Evolutionary conservation across 2,888 invertebrate genomes (phyloP), one percentile per base, ranked within the genome.

Genomic region (Mesochorus sp.): DNA sequence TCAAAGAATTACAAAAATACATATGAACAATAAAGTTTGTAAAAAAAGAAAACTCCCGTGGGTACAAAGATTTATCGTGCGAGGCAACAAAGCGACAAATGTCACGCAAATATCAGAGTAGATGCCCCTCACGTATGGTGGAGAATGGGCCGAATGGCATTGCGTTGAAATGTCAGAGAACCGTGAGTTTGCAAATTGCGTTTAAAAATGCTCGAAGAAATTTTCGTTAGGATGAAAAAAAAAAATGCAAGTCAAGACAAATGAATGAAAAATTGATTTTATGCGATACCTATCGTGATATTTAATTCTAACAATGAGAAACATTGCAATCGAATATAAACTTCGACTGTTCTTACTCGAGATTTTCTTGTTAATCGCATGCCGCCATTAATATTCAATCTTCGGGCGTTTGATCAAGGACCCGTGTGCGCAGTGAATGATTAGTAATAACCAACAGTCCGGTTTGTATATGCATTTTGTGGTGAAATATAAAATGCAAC

Each of bases 51-150:
- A n/a, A n/a, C n/a, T 26, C 17, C 1, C 1, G 28, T 6, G 53
- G 3, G 42, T 19, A 39, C 28, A 19, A 57, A 39, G 64, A 59
- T 59, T 37, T 28, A 34, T 49, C 42, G 62, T 64, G 62, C 37
- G 76, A 68, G 67, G 72, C 44, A 49, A 44, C 57, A 70, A 64
- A 64, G 67, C 78, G 62, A 83, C 75, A 86, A 86, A 86, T 86
- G 86, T 83, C 86, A 86, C 47, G 84, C 81, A 86, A 86, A 86
- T 86, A 86, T 80, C 86, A 85, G 80, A 80, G 82, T 62, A 26
- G 62, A 62, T 64, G 64, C 31, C 51, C 47, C 51, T 47, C 24
- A 44, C 42, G 68, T 14, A 49, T 47, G 21, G 31, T 8, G 5
- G 34, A n/a, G 53, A 47, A 26, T 12, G 47, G 61, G 42, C 61